Base-by-base conservation (phyloP, 2,113 vertebrate genomes). In the Myotis brandtii region DNA sequence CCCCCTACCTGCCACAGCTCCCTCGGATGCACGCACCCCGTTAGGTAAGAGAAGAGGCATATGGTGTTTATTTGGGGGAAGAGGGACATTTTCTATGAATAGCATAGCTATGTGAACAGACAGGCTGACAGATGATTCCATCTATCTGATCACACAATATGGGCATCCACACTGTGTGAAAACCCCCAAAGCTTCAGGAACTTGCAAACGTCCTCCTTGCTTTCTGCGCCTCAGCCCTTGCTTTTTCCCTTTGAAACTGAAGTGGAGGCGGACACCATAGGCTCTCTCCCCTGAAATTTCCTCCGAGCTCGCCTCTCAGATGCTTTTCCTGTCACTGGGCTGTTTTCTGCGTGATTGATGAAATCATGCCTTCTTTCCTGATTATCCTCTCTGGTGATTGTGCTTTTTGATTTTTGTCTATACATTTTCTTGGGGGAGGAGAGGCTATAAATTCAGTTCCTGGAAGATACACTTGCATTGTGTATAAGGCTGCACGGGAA, bases 71-170 rank as follows among this genome's bases (percentile, higher is more conserved):
- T 85, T 83, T 76, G 84, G 70, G 93, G 85, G 62, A 76, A 83
- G 94, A 97, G 96, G 92, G 95, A 43, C 43, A 2, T 18, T 81
- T 86, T 87, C 97, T 96, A 95, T 97, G 95, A 97, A 97, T 96
- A 96, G 96, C 96, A 40, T 32, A 80, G 80, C 80, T 18, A 32
- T 92, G 96, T 37, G 95, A 97, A 96, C 96, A 98, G 96, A 96
- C 94, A 98, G 97, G 96, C 88, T 89, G 96, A 89, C 97, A 97
- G 97, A 97, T 97, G 97, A 97, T 83, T 37, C 69, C 85, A 34
- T 94, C 18, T 75, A 89, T 93, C 94, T 66, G 32, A 92, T 97
- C 94, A 86, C 93, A 91, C 96, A 96, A 96, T 97, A 94, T 97
- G 97, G 89, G 91, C 96, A 64, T 76, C 86, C 89, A 79, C 72